Percentiles rank a stretch among this genome's conserved stretches.
Conservation (phyloP, 2,797 vertebrate species). For the Neopelma chrysocephalum region DNA sequence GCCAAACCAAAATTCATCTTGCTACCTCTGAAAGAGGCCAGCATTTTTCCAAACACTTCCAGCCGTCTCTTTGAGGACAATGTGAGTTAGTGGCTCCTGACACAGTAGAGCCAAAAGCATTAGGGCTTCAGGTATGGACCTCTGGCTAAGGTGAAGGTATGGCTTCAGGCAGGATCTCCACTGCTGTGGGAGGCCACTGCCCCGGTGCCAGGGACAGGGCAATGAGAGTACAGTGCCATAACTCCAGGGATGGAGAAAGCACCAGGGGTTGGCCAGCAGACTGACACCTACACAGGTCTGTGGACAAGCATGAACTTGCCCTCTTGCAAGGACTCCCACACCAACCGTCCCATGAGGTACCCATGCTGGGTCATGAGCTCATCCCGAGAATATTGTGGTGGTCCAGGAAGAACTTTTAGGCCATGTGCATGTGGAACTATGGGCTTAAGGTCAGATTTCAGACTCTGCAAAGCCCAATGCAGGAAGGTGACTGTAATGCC, state of each 20-base stretch:
- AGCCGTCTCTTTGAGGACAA: background rate
- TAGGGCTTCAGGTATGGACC: background rate
- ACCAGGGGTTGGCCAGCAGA: background rate
- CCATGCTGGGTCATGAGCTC: background rate
- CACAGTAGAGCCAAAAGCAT: fast-evolving
- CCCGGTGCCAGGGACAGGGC: background rate
- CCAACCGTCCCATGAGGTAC: background rate
- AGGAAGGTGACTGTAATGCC: background rate
- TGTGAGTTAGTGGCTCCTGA: background rate
- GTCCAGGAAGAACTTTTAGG: background rate
- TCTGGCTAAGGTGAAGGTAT: background rate
- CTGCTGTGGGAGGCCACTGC: fast-evolving
- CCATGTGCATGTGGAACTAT: fast-evolving
- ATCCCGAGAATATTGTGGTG: background rate
- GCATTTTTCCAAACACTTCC: background rate
- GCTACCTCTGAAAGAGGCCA: background rate
- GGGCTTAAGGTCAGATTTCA: background rate
- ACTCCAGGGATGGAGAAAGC: background rate
- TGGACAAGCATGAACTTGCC: background rate
- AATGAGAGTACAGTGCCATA: background rate
- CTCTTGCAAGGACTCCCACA: fast-evolving
- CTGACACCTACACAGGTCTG: background rate
- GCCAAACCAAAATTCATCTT: background rate
- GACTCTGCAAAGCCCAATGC: background rate
- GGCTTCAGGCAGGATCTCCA: background rate